phyloP scores from a whole-genome alignment of 2,113 vertebrate species.

The Heteronetta atricapilla region DNA sequence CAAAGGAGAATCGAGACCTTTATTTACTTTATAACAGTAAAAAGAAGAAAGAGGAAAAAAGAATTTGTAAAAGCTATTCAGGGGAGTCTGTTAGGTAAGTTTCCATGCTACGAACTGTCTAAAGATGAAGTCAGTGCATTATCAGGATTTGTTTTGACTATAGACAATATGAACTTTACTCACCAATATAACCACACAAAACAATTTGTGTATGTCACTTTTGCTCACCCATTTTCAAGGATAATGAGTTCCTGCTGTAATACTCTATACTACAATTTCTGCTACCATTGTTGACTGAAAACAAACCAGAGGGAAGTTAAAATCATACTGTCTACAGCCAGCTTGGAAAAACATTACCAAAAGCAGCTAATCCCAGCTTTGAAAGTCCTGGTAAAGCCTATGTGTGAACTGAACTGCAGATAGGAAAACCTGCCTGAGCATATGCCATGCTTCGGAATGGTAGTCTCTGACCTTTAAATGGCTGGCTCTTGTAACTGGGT shows the following conservation, averaged over 20 bases:
- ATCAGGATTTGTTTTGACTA: conserved; percentile 34
- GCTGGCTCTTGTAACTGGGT: not conserved
- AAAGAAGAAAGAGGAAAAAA: not conserved
- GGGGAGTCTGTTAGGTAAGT: not conserved
- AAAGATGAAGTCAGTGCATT: not conserved
- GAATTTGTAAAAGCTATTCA: not conserved
- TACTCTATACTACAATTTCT: not conserved
- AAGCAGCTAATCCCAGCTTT: not conserved
- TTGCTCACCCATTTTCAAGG: not conserved
- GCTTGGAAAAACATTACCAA: not conserved
- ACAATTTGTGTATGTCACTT: not conserved
- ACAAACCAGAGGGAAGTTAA: not conserved
- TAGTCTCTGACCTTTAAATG: not conserved
- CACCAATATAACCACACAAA: not conserved
- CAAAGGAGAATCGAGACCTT: not conserved
- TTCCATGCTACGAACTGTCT: not conserved
- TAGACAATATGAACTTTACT: conserved; percentile 16
- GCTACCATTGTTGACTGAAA: conserved; percentile 26
- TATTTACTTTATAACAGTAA: not conserved
- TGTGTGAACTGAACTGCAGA: not conserved
- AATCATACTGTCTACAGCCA: not conserved
- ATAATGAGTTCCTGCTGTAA: not conserved
- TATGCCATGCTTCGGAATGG: not conserved
- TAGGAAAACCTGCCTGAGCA: not conserved
- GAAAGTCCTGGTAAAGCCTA: not conserved